Percentiles rank a stretch among this genome's conserved stretches.
Conservation (phyloP, 2,888 invertebrate genomes). For the Antheraea assamensis region DNA sequence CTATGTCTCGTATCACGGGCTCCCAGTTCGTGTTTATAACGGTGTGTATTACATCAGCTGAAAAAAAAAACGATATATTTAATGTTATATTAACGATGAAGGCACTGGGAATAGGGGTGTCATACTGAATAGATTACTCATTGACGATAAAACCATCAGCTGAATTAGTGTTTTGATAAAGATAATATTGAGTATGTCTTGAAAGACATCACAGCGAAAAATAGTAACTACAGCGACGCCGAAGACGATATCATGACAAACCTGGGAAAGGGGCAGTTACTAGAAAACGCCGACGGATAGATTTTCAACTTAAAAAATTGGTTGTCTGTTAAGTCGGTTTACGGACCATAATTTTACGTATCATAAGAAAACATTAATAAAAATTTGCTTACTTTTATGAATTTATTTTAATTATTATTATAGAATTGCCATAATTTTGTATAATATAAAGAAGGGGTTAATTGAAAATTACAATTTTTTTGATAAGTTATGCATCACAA, state of each 20-base stretch:
- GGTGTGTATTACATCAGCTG: slow-evolving; percentile 65
- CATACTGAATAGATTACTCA: not conserved
- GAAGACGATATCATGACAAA: too few species aligned
- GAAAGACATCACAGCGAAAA: not conserved
- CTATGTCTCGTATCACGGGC: slow-evolving; percentile 74
- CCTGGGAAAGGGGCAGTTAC: too few species aligned
- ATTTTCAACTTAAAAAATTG: not conserved
- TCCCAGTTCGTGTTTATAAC: slow-evolving; percentile 78
- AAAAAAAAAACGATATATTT: slow-evolving; percentile 25
- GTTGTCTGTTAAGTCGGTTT: too few species aligned
- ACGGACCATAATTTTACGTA: too few species aligned
- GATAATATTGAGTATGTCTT: not conserved
- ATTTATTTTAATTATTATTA: too few species aligned
- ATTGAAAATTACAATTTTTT: too few species aligned
- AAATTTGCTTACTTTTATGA: too few species aligned
- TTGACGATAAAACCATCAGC: not conserved
- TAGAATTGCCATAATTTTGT: too few species aligned
- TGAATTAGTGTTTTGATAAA: not conserved
- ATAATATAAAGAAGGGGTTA: too few species aligned
- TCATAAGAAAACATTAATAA: too few species aligned
- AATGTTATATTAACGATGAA: not conserved
- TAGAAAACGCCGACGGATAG: not conserved
- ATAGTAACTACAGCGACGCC: not conserved
- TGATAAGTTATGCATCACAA: too few species aligned
- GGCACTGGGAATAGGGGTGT: not conserved